Percentiles rank a stretch among this genome's conserved stretches.
Evolutionary conservation across 2,797 vertebrate genomes (phyloP).

Genomic region (Cryptoblepharus egeriae): DNA sequence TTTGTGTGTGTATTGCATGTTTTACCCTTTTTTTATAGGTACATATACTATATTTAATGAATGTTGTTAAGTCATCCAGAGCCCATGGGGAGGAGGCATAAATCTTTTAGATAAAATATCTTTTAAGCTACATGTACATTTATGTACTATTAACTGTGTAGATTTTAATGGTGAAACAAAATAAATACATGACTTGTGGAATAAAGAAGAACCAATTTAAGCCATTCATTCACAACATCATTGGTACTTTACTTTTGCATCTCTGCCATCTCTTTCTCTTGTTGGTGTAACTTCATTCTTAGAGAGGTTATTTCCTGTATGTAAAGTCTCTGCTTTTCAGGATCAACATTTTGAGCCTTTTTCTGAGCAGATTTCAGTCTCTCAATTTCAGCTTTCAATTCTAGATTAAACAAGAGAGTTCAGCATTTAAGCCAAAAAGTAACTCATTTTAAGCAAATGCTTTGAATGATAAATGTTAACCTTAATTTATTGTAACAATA

Average conservation of each 20-base stretch:
- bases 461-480: background rate
- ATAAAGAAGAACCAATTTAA: background rate
- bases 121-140: background rate
- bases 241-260: constrained; percentile 83
- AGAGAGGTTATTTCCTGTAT: constrained; percentile 88
- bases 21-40: too few species aligned
- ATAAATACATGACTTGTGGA: constrained; percentile 18
- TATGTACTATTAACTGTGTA: background rate
- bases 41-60: too few species aligned
- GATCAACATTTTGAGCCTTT: constrained; percentile 83
- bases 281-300: constrained; percentile 86
- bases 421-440: background rate
- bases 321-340: constrained; percentile 86
- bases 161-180: background rate
- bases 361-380: constrained; percentile 91
- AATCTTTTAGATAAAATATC: too few species aligned
- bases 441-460: background rate
- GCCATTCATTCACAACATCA: background rate
- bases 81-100: too few species aligned
- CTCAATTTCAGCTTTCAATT: constrained; percentile 95
- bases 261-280: constrained; percentile 90
- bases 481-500: background rate
- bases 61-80: too few species aligned
- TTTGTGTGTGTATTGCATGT: too few species aligned
- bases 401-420: constrained; percentile 70